Evolutionary conservation across 2,888 invertebrate species (phyloP).

Genomic region (Hemaris fuciformis): DNA sequence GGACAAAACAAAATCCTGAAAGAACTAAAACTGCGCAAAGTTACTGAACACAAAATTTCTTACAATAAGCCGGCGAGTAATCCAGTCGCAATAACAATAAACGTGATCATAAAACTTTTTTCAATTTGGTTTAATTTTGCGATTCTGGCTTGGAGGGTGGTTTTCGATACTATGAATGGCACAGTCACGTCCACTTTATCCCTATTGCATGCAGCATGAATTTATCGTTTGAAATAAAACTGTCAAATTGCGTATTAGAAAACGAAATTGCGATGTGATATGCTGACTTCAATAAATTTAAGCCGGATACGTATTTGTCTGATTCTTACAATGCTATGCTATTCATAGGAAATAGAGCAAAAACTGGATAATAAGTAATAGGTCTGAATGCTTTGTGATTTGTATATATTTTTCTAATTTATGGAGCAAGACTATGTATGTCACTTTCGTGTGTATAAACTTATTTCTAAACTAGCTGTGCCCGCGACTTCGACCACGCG

Average conservation of each 20-base stretch:
- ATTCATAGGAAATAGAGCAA: too few relatives aligned
- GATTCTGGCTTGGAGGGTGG: conserved; percentile 4
- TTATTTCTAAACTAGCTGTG: too few relatives aligned
- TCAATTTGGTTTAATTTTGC: conserved; percentile 20
- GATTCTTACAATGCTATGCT: too few relatives aligned
- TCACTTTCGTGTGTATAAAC: too few relatives aligned
- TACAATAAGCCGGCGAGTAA: conserved; percentile 4
- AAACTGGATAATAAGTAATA: too few relatives aligned
- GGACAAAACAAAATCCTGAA: not conserved
- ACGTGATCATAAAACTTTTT: conserved; percentile 17
- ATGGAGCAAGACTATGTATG: too few relatives aligned
- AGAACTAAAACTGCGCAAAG: not conserved
- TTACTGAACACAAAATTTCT: not conserved
- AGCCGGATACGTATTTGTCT: too few relatives aligned
- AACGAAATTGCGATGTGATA: not conserved
- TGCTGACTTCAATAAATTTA: too few relatives aligned
- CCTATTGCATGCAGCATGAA: not conserved
- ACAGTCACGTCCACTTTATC: conserved; percentile 7
- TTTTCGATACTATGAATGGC: not conserved
- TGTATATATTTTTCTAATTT: too few relatives aligned
- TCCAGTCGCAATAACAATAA: conserved; percentile 7
- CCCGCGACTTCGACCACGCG: too few relatives aligned
- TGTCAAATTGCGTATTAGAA: not conserved
- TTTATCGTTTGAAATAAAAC: not conserved
- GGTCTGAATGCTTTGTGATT: too few relatives aligned